A percentile compares a stretch with the other conserved stretches of the same genome.
phyloP scores from a whole-genome alignment of 2,113 vertebrate genomes.

The Osmerus mordax region DNA sequence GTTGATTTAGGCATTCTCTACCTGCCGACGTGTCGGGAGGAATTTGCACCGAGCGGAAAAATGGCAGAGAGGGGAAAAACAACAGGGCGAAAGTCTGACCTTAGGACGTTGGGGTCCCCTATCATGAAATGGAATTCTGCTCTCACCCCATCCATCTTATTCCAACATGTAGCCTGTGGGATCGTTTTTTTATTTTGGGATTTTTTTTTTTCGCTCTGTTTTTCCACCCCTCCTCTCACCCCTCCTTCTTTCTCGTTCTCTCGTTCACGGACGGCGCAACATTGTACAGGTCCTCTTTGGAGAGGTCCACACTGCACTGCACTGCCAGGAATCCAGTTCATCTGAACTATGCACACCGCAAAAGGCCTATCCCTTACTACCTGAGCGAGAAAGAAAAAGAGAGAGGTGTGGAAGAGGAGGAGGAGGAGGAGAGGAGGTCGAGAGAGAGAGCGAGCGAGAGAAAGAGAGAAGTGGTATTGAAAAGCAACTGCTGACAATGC shows the following conservation, averaged over 20 bases:
- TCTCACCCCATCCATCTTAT: conserved; percentile 59
- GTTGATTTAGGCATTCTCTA: conserved; percentile 6
- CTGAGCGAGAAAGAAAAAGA: conserved; percentile 27
- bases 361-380: conserved; percentile 51
- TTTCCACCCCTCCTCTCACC: background rate
- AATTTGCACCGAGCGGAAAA: too few relatives aligned
- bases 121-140: conserved; percentile 44
- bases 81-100: background rate
- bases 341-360: conserved; percentile 54
- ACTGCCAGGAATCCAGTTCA: conserved; percentile 56
- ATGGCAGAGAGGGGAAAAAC: too few relatives aligned
- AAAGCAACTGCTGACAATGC: conserved; percentile 14
- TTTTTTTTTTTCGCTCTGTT: conserved; percentile 5
- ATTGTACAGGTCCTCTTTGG: conserved; percentile 49
- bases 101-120: conserved; percentile 7
- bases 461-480: background rate
- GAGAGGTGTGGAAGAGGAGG: background rate
- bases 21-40: too few relatives aligned
- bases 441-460: background rate
- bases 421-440: background rate
- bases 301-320: conserved; percentile 20
- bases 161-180: conserved; percentile 29
- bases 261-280: conserved; percentile 38
- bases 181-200: background rate
- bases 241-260: conserved; percentile 11